Evolutionary conservation across 1,140 invertebrate genomes (phyloP).

Genomic region (Anthonomus grandis): DNA sequence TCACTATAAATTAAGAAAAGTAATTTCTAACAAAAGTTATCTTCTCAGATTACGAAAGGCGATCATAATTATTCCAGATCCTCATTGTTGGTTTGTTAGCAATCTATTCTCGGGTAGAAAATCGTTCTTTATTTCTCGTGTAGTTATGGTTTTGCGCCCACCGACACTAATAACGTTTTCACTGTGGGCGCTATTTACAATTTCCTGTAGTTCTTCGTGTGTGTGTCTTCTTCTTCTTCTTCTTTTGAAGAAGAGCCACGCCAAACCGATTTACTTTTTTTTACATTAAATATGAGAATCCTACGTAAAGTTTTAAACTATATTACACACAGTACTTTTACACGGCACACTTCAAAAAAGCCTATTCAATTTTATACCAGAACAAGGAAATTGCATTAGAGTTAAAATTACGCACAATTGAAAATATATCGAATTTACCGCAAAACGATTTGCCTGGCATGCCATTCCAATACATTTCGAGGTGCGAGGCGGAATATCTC

Average conservation of each 20-base stretch:
- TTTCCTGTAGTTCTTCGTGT: constrained; percentile 15
- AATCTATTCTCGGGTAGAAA: constrained; percentile 5
- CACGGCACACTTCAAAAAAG: too few relatives aligned
- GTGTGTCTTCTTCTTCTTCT: constrained; percentile 10
- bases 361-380: too few relatives aligned
- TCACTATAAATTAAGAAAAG: background rate
- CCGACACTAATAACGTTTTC: constrained; percentile 2
- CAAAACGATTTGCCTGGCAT: constrained; percentile 12
- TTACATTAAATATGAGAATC: too few relatives aligned
- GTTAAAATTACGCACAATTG: constrained; percentile 13
- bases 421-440: constrained; percentile 17
- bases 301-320: too few relatives aligned
- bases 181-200: constrained; percentile 15
- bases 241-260: background rate
- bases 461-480: constrained; percentile 6
- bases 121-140: constrained; percentile 10
- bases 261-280: constrained; percentile 1
- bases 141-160: constrained; percentile 12
- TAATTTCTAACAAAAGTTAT: background rate
- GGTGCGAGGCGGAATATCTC: constrained; percentile 18
- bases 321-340: too few relatives aligned
- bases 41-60: constrained; percentile 1
- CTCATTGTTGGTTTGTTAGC: constrained; percentile 11
- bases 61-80: constrained; percentile 1
- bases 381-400: constrained; percentile 20